A percentile compares a stretch with the other conserved stretches of the same genome.
phyloP scores from a whole-genome alignment of 2,797 vertebrate genomes.

The Borostomias antarcticus region DNA sequence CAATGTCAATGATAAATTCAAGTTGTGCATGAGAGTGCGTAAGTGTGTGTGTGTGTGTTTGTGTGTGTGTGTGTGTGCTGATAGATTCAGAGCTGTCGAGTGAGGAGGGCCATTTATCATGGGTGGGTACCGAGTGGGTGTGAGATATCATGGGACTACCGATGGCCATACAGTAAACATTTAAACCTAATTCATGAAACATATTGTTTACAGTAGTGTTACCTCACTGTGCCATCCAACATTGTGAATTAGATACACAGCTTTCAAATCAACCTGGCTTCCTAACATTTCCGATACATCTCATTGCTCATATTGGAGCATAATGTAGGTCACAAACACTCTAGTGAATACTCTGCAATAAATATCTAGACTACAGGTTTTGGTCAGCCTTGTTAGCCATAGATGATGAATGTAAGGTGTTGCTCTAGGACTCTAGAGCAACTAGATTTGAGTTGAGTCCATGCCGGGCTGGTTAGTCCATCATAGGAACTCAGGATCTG shows the following conservation, averaged over 20 bases:
- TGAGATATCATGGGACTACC: slow-evolving; percentile 55
- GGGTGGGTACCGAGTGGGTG: slow-evolving; percentile 36
- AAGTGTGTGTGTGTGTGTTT: slow-evolving; percentile 15
- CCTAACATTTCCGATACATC: slow-evolving; percentile 11
- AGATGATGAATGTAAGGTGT: slow-evolving; percentile 70
- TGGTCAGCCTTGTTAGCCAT: slow-evolving; percentile 54
- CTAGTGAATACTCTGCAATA: slow-evolving; percentile 58
- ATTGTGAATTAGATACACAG: slow-evolving; percentile 36
- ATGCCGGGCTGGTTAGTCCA: slow-evolving; percentile 50
- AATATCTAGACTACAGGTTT: slow-evolving; percentile 53
- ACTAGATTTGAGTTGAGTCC: slow-evolving; percentile 51
- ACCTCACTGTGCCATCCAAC: slow-evolving; percentile 63
- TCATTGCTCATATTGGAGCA: slow-evolving; percentile 41
- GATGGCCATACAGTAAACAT: slow-evolving; percentile 30
- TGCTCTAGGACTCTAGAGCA: too few relatives aligned
- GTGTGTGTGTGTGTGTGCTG: slow-evolving; percentile 15
- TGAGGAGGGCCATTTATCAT: slow-evolving; percentile 6
- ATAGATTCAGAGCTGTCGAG: background rate
- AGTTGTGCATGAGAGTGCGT: slow-evolving; percentile 6
- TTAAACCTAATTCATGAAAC: slow-evolving; percentile 23
- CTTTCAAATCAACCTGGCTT: slow-evolving; percentile 36
- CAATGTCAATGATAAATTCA: slow-evolving; percentile 46
- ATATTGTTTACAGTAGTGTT: slow-evolving; percentile 57
- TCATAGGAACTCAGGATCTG: slow-evolving; percentile 56
- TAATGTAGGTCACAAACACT: slow-evolving; percentile 43